Evolutionary conservation across 1,140 invertebrate genomes (phyloP).

Genomic region (Dreissena polymorpha): DNA sequence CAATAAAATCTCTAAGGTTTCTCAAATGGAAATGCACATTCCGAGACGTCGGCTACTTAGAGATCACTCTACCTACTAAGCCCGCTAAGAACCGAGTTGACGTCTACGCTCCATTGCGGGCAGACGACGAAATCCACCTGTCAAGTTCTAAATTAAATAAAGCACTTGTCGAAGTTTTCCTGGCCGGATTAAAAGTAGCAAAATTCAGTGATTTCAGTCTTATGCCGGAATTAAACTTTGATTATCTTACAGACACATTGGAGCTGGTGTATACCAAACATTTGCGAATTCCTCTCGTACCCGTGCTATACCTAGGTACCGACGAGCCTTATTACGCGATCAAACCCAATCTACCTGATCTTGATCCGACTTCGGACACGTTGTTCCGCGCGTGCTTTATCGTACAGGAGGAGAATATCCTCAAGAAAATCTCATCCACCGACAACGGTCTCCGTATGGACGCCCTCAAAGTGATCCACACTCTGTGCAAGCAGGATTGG

Average conservation of each 20-base stretch:
- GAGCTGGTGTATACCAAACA: conserved; percentile 53
- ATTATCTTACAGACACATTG: conserved; percentile 48
- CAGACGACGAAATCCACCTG: conserved; percentile 42
- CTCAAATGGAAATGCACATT: conserved; percentile 39
- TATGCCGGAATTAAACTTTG: conserved; percentile 45
- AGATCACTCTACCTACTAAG: conserved; percentile 36
- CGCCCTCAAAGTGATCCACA: conserved; percentile 61
- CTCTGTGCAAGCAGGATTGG: conserved; percentile 65
- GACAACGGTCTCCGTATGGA: conserved; percentile 65
- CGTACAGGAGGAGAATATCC: conserved; percentile 62
- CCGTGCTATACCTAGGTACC: conserved; percentile 54
- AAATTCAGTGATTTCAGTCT: conserved; percentile 49
- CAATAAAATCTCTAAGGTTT: conserved; percentile 47
- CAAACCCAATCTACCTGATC: conserved; percentile 59
- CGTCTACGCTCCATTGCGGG: conserved; percentile 25
- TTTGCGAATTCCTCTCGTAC: conserved; percentile 54
- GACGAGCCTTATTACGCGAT: conserved; percentile 58
- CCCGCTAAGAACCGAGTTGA: conserved; percentile 1
- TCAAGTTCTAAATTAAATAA: conserved; percentile 35
- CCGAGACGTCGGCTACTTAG: conserved; percentile 34
- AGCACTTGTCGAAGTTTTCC: conserved; percentile 39
- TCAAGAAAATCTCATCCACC: conserved; percentile 62
- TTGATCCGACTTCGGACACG: conserved; percentile 60
- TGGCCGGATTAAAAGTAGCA: conserved; percentile 34
- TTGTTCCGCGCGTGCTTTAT: conserved; percentile 62